phyloP scores from a whole-genome alignment of 2,888 invertebrate genomes.

The Eupithecia subumbrata region DNA sequence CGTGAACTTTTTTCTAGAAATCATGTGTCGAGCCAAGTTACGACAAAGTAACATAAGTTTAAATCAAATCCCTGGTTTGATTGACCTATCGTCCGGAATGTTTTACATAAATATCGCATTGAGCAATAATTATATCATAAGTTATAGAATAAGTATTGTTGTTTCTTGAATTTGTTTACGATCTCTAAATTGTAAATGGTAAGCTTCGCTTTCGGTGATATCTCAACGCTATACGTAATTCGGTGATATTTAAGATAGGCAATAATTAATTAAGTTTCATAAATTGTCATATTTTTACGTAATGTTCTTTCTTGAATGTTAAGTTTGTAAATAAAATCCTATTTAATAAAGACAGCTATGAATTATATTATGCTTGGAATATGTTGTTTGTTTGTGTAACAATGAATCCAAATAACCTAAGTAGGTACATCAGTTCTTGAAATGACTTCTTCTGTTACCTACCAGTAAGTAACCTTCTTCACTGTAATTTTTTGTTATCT shows the following conservation, averaged over 20 bases:
- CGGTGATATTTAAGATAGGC: conserved; percentile 74
- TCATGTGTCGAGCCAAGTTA: neutral
- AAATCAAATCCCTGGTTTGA: conserved; percentile 3
- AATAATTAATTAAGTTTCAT: conserved; percentile 72
- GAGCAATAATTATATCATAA: conserved; percentile 43
- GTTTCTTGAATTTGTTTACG: conserved; percentile 72
- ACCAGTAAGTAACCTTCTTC: neutral
- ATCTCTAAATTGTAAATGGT: conserved; percentile 72
- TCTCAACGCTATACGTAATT: conserved; percentile 79
- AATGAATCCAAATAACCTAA: neutral
- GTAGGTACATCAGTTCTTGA: neutral
- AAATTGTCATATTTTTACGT: conserved; percentile 45
- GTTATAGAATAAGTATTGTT: conserved; percentile 45
- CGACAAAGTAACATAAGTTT: neutral
- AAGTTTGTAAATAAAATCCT: conserved; percentile 66
- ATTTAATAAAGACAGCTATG: conserved; percentile 58
- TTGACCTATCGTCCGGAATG: neutral
- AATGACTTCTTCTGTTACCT: neutral
- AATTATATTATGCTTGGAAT: conserved; percentile 66
- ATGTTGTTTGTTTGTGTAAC: conserved; percentile 19
- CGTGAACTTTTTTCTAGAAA: neutral
- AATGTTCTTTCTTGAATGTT: conserved; percentile 62
- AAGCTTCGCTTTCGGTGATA: conserved; percentile 73
- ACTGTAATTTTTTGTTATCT: neutral
- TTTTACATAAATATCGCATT: conserved; percentile 23